Evolutionary conservation across 2,797 vertebrate species (phyloP).

Genomic region (Onychomys leucogaster): DNA sequence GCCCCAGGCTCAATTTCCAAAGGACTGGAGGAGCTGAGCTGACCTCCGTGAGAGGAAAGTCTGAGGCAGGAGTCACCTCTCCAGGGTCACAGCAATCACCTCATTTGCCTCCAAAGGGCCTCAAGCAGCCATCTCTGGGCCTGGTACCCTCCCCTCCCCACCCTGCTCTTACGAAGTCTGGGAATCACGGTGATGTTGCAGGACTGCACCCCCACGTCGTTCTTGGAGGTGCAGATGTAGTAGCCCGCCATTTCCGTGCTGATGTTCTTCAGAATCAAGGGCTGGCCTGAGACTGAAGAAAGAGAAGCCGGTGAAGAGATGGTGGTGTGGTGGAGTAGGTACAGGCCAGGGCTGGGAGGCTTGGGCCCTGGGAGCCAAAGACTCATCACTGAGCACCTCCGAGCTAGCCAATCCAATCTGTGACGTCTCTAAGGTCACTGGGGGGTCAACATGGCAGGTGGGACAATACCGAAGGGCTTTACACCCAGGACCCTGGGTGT

Average conservation of each 20-base stretch:
- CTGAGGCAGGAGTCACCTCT: neutral
- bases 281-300: constrained; percentile 84
- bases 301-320: neutral
- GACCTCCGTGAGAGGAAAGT: neutral
- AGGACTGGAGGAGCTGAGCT: neutral
- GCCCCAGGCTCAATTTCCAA: neutral
- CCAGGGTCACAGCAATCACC: neutral
- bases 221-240: constrained; percentile 92
- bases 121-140: neutral
- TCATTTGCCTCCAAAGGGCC: accelerated
- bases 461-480: accelerated
- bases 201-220: constrained; percentile 84
- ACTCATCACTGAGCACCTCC: neutral
- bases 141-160: accelerated
- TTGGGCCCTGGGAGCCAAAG: neutral
- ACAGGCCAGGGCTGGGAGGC: neutral
- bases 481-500: neutral
- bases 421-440: neutral
- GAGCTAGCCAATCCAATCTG: no score
- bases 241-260: constrained; percentile 91
- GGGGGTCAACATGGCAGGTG: accelerated
- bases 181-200: constrained; percentile 93
- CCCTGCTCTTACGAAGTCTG: constrained; percentile 87
- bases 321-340: accelerated
- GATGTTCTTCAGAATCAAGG: constrained; percentile 92